A percentile compares a stretch with the other conserved stretches of the same genome.
Evolutionary conservation across 2,797 vertebrate species (phyloP).

Genomic region (Sebastiscus albofasciatus): DNA sequence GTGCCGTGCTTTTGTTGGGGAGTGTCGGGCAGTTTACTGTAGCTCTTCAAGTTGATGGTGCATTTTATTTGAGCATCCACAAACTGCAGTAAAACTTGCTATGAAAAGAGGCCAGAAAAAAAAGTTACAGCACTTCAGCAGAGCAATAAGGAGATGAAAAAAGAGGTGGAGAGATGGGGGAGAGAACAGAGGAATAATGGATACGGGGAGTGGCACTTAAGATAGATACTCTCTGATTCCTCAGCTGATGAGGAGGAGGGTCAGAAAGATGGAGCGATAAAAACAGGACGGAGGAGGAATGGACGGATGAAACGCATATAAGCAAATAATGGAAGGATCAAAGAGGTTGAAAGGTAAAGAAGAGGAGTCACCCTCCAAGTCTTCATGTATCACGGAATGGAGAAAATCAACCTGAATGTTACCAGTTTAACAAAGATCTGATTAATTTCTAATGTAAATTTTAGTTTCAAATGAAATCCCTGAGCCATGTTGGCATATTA

Average conservation of each 20-base stretch:
- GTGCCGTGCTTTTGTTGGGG: slow-evolving; percentile 12
- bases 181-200: neutral
- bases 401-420: neutral
- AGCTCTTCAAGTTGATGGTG: slow-evolving; percentile 41
- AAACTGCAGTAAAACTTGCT: slow-evolving; percentile 48
- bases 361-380: neutral
- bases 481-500: neutral
- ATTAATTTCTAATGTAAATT: neutral
- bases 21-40: slow-evolving; percentile 36
- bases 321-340: slow-evolving; percentile 24
- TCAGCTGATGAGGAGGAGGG: slow-evolving; percentile 20
- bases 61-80: slow-evolving; percentile 50
- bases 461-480: neutral
- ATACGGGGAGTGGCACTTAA: slow-evolving; percentile 20
- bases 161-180: slow-evolving; percentile 4
- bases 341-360: neutral
- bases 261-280: slow-evolving; percentile 26
- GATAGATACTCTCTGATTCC: slow-evolving; percentile 24
- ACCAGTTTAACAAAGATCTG: neutral
- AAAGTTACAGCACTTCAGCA: slow-evolving; percentile 28
- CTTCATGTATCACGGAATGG: neutral
- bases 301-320: slow-evolving; percentile 25
- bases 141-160: slow-evolving; percentile 27
- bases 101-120: slow-evolving; percentile 26
- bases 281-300: slow-evolving; percentile 9